These are phyloP conservation scores for Anarsia innoxiella DNA, from an alignment of 2,888 invertebrate species.

Conservation along the genomic window DNA sequence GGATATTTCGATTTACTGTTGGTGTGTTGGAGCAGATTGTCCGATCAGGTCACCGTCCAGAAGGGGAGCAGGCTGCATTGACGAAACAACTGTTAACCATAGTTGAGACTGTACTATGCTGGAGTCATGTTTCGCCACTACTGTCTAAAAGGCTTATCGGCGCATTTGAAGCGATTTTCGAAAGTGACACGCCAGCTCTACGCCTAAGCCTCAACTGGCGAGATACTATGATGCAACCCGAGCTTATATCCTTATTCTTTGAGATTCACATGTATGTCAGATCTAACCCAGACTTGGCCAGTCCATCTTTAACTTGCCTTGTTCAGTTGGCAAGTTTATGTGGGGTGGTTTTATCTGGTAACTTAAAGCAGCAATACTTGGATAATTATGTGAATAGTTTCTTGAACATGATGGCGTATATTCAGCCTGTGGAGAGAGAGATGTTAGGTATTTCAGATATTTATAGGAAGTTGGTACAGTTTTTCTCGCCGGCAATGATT, in stretches of 20 bases:
- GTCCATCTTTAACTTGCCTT: constrained; percentile 87
- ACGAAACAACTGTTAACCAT: constrained; percentile 84
- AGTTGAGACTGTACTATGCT: constrained; percentile 84
- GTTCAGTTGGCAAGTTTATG: constrained; percentile 80
- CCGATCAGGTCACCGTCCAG: constrained; percentile 61
- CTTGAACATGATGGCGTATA: constrained; percentile 57
- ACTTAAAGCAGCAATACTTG: constrained; percentile 59
- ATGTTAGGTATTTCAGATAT: constrained; percentile 66
- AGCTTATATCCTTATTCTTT: constrained; percentile 85
- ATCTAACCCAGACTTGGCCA: constrained; percentile 82
- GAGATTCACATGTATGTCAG: constrained; percentile 89
- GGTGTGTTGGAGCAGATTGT: constrained; percentile 60
- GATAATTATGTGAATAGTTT: constrained; percentile 64
- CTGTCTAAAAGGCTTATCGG: constrained; percentile 82
- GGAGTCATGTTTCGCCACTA: constrained; percentile 84
- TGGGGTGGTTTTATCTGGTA: constrained; percentile 49
- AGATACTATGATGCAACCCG: constrained; percentile 84
- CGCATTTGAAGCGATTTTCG: constrained; percentile 81
- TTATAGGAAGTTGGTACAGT: constrained; percentile 60
- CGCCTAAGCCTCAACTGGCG: constrained; percentile 82
- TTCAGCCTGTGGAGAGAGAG: constrained; percentile 58
- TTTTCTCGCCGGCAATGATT: constrained; percentile 58
- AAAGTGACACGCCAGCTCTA: constrained; percentile 78
- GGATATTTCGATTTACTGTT: constrained; percentile 80
- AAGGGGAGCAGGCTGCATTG: constrained; percentile 70